Evolutionary conservation across 2,888 invertebrate genomes (phyloP).

Genomic region (Margaritifera margaritifera): DNA sequence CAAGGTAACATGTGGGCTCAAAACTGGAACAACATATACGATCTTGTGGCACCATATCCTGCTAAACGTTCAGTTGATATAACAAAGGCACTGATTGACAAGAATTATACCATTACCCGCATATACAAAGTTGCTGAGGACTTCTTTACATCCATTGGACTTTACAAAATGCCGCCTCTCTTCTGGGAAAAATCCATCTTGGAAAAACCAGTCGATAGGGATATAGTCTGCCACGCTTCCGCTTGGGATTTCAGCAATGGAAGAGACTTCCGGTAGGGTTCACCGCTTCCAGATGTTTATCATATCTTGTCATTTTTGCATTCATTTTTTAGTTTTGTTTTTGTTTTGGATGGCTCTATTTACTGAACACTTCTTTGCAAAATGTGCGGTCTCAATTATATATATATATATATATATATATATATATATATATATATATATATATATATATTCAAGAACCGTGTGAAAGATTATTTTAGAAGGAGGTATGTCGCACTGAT

Average conservation of each 20-base stretch:
- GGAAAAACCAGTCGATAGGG: slow-evolving; percentile 81
- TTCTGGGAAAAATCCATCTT: slow-evolving; percentile 90
- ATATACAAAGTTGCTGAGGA: slow-evolving; percentile 75
- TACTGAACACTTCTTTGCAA: too few relatives aligned
- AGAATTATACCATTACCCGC: slow-evolving; percentile 74
- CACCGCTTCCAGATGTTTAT: too few relatives aligned
- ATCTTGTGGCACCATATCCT: slow-evolving; percentile 77
- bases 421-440: too few relatives aligned
- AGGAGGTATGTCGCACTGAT: too few relatives aligned
- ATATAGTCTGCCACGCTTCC: slow-evolving; percentile 80
- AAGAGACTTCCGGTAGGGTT: slow-evolving; percentile 84
- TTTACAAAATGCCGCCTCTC: slow-evolving; percentile 86
- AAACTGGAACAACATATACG: slow-evolving; percentile 66
- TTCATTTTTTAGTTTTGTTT: too few relatives aligned
- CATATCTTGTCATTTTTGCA: too few relatives aligned
- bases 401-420: too few relatives aligned
- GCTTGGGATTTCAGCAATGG: slow-evolving; percentile 92
- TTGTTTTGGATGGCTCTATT: too few relatives aligned
- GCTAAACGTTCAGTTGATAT: slow-evolving; percentile 82
- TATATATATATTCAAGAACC: too few relatives aligned
- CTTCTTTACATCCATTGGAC: slow-evolving; percentile 71
- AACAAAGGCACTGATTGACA: slow-evolving; percentile 80
- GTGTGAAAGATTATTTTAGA: too few relatives aligned
- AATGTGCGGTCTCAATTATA: too few relatives aligned
- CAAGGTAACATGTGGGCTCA: slow-evolving; percentile 77